Evolutionary conservation across 2,888 invertebrate genomes (phyloP).

Genomic region (Melieria picta): DNA sequence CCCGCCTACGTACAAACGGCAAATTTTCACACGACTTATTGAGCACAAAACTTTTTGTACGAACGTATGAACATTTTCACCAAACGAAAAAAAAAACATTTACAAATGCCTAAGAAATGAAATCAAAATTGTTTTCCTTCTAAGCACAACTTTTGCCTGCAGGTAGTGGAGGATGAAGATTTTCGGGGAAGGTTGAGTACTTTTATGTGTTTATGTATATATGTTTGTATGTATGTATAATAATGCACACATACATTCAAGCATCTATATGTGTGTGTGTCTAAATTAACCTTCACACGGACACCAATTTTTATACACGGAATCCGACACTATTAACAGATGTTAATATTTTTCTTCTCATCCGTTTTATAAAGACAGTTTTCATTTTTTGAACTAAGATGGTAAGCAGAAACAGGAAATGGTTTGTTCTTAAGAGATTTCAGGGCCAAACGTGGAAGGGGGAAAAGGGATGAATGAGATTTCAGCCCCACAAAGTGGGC

Average conservation of each 20-base stretch:
- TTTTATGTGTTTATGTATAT: neutral
- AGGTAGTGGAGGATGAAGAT: no score
- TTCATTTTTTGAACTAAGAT: no score
- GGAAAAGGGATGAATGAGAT: no score
- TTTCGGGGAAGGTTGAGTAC: neutral
- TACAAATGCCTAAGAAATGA: neutral
- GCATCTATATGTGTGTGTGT: neutral
- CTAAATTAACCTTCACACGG: no score
- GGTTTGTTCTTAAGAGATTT: no score
- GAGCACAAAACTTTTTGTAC: slow-evolving; percentile 39
- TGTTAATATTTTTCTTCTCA: no score
- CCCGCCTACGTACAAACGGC: slow-evolving; percentile 55
- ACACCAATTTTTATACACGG: no score
- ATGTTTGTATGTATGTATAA: neutral
- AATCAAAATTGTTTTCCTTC: slow-evolving; percentile 5
- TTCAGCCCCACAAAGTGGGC: no score
- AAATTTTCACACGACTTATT: slow-evolving; percentile 60
- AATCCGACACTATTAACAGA: no score
- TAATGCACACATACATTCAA: neutral
- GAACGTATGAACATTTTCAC: neutral
- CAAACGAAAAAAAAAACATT: neutral
- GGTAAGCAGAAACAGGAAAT: no score
- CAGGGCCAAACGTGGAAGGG: no score
- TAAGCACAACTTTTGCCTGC: neutral
- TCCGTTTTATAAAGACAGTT: no score